Evolutionary conservation across 2,888 invertebrate species (phyloP), one percentile per base, ranked within the genome.

Genomic region (Zygogramma bicolorata): DNA sequence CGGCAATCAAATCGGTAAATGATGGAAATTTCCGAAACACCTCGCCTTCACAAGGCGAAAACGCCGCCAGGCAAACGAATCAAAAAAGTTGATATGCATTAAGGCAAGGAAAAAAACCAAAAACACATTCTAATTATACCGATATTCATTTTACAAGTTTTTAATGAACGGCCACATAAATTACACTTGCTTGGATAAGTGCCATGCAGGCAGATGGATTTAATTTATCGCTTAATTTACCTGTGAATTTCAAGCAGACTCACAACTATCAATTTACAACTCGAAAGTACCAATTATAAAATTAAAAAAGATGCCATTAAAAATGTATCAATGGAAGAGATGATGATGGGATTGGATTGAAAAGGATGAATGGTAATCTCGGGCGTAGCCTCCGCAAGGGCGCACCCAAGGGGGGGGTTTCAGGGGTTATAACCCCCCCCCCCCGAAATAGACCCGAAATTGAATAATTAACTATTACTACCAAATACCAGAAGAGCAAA

Each of bases 201-300:
- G 46, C 46, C 63, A 38, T 38, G n/a, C n/a, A 29, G 46, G 46
- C 63, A 42, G 27, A 29, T 42, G 10, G 46, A 20, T 46, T 31
- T 63, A 63, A 63, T 63, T 63, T 63, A 63, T 63, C 10, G 63
- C 63, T 63, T 29, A 63, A 63, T 63, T 31, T 63, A 63, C 63
- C 63, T 15, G 62, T 62, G 63, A 63, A 63, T 63, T 63, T 63
- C 46, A 46, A 46, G 29, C 63, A 63, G 53, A 53, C 53, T 53
- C 53, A 53, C 53, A 63, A 15, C 46, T 63, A 46, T 15, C 46
- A 15, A 63, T 63, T 63, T 29, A 63, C 18, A 29, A 40, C n/a
- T 46, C 46, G 63, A 40, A 63, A 29, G 46, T 63, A 46, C 63
- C 63, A 63, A 46, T 63, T 63, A 63, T 42, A 8, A 63, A 46